Percentiles rank a stretch among this genome's conserved stretches.
Evolutionary conservation across 2,113 vertebrate genomes (phyloP).

Genomic region (Damaliscus lunatus): DNA sequence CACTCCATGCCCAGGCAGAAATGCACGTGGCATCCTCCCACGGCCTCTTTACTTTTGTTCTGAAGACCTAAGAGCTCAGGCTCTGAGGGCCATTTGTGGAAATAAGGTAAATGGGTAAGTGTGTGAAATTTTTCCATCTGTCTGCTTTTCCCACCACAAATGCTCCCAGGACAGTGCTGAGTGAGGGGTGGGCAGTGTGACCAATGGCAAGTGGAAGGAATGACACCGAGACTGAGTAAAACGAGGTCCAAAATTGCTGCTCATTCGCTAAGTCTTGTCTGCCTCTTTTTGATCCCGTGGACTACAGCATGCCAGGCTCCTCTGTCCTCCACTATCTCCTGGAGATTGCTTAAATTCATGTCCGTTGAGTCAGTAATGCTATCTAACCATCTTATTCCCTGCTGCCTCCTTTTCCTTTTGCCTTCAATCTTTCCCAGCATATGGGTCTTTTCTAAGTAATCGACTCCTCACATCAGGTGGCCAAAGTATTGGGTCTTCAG

Average conservation of each 20-base stretch:
- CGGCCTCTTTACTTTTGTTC: accelerated
- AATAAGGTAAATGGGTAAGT: neutral
- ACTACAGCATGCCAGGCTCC: neutral
- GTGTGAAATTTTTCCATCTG: neutral
- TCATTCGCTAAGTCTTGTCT: neutral
- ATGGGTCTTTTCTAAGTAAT: neutral
- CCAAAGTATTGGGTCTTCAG: neutral
- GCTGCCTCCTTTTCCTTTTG: neutral
- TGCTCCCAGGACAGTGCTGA: neutral
- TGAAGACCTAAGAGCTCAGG: neutral
- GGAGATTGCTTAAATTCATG: neutral
- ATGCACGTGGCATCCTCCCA: neutral
- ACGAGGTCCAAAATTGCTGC: neutral
- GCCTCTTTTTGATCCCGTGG: neutral
- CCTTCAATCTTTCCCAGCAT: neutral
- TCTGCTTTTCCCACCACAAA: accelerated
- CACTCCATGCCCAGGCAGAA: neutral
- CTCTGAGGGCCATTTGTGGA: neutral
- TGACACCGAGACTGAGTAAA: neutral
- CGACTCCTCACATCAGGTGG: neutral
- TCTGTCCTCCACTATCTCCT: neutral
- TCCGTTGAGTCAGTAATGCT: neutral
- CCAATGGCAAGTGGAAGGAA: neutral
- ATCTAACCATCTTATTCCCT: neutral
- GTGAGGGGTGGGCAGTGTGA: accelerated